Evolutionary conservation across 2,888 invertebrate genomes (phyloP).

Genomic region (Cosmorhoe ocellata): DNA sequence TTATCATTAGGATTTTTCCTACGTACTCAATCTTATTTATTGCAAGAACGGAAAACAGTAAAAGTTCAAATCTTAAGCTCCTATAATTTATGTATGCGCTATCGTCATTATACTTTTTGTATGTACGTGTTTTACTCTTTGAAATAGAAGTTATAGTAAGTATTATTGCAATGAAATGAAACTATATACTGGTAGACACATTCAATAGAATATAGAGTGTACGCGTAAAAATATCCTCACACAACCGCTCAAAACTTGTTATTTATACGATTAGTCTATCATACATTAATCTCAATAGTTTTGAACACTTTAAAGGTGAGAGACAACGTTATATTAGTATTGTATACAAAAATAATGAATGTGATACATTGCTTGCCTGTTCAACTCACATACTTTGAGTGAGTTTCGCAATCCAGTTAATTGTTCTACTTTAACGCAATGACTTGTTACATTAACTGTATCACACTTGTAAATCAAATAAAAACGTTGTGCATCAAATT

Average conservation of each 20-base stretch:
- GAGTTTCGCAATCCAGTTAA: neutral
- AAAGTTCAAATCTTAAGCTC: too few relatives aligned
- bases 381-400: neutral
- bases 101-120: too few relatives aligned
- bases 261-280: neutral
- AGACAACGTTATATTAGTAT: slow-evolving; percentile 11
- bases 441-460: slow-evolving; percentile 33
- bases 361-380: neutral
- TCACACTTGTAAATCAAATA: slow-evolving; percentile 39
- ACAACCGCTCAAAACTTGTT: slow-evolving; percentile 2
- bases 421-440: slow-evolving; percentile 22
- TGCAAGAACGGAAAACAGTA: neutral
- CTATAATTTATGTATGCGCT: too few relatives aligned
- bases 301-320: slow-evolving; percentile 25
- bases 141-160: too few relatives aligned
- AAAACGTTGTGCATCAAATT: slow-evolving; percentile 61
- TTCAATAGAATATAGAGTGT: too few relatives aligned
- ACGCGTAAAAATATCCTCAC: slow-evolving; percentile 4
- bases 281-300: slow-evolving; percentile 7
- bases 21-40: neutral
- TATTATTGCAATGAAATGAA: too few relatives aligned
- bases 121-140: too few relatives aligned
- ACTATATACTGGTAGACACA: neutral
- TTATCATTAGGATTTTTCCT: neutral
- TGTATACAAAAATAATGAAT: slow-evolving; percentile 1